phyloP scores from a whole-genome alignment of 1,140 invertebrate species.

The Sesamia nonagrioides region DNA sequence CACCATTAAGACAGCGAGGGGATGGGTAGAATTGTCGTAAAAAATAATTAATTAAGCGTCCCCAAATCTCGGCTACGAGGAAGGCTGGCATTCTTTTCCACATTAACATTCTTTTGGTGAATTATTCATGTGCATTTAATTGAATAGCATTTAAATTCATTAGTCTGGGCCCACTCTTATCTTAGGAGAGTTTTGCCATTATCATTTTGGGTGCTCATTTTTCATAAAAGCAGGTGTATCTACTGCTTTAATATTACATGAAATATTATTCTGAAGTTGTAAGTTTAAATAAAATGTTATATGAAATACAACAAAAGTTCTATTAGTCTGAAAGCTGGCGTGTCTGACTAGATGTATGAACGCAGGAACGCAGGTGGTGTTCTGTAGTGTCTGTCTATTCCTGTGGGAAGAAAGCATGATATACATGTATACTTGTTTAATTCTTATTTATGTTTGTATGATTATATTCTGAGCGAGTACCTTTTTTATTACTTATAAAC shows the following conservation, averaged over 20 bases:
- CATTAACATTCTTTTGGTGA: constrained; percentile 77
- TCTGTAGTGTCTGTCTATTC: too few species aligned
- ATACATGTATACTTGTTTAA: too few species aligned
- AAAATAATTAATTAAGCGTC: constrained; percentile 52
- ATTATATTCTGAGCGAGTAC: too few species aligned
- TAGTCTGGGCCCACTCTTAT: constrained; percentile 68
- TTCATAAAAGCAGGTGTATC: constrained; percentile 33
- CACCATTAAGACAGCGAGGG: constrained; percentile 34
- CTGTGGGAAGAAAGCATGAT: too few species aligned
- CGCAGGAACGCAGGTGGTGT: too few species aligned
- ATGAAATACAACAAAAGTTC: too few species aligned
- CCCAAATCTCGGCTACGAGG: constrained; percentile 49
- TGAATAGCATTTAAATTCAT: constrained; percentile 85
- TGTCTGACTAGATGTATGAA: too few species aligned
- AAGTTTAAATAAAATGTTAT: background rate
- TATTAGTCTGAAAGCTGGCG: too few species aligned
- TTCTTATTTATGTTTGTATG: too few species aligned
- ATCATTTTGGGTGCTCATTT: constrained; percentile 59
- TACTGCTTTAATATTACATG: background rate
- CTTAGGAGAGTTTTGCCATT: constrained; percentile 48
- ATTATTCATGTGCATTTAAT: constrained; percentile 85
- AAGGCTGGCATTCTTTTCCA: constrained; percentile 75
- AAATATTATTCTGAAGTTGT: background rate
- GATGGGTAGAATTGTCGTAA: constrained; percentile 48
- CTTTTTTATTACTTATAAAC: too few species aligned